Evolutionary conservation across 2,113 vertebrate genomes (phyloP).

Genomic region (Equus przewalskii): DNA sequence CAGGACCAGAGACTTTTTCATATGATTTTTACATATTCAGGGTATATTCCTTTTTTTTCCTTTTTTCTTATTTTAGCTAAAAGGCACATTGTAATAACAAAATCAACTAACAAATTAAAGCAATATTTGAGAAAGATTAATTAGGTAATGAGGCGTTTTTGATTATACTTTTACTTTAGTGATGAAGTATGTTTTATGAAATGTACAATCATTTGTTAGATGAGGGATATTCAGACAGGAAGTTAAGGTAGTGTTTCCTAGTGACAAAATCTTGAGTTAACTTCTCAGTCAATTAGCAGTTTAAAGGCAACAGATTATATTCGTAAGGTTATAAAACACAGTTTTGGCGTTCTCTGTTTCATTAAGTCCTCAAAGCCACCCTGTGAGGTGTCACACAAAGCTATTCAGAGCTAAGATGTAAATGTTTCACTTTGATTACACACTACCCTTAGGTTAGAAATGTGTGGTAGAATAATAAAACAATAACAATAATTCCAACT

Average conservation of each 20-base stretch:
- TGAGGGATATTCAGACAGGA: not conserved
- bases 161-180: not conserved
- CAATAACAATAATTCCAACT: not conserved
- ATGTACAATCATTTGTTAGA: not conserved
- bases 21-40: not conserved
- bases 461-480: not conserved
- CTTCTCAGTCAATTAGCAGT: not conserved
- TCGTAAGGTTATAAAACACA: not conserved
- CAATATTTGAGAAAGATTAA: not conserved
- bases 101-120: not conserved
- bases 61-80: not conserved
- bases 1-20: not conserved
- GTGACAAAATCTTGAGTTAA: not conserved
- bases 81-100: not conserved
- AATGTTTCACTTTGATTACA: not conserved
- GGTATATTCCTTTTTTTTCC: not conserved
- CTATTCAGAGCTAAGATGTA: not conserved
- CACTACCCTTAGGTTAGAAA: not conserved
- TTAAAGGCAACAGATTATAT: not conserved
- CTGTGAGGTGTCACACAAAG: not conserved
- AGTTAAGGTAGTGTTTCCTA: not conserved
- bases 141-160: not conserved
- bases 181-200: not conserved
- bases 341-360: not conserved
- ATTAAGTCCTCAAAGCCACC: not conserved